These are phyloP conservation scores for Pyralis farinalis DNA, from an alignment of 2,888 invertebrate genomes.

Conservation along the genomic window DNA sequence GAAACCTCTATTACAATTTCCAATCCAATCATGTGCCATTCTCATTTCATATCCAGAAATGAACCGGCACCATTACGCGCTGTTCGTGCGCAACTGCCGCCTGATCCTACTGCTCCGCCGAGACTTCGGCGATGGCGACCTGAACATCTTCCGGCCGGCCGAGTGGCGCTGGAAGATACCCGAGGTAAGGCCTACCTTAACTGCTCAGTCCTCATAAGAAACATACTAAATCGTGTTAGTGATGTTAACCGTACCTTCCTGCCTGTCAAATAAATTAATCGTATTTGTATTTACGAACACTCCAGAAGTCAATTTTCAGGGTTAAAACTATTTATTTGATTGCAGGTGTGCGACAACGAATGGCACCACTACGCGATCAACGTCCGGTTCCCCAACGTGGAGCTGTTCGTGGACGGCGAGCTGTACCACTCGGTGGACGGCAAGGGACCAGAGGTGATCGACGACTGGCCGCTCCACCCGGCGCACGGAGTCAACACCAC, in stretches of 20 bases:
- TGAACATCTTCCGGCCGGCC: conserved; percentile 97
- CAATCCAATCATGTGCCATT: too few species aligned
- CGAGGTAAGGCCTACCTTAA: too few species aligned
- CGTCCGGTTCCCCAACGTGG: conserved; percentile 95
- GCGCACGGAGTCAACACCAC: conserved; percentile 97
- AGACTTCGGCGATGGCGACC: conserved; percentile 95
- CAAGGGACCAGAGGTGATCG: conserved; percentile 96
- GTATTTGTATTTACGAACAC: too few species aligned
- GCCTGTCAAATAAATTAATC: too few species aligned
- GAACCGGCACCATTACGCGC: conserved; percentile 99
- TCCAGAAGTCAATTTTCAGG: too few species aligned
- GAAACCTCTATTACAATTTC: too few species aligned
- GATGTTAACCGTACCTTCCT: too few species aligned
- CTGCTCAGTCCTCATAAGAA: too few species aligned
- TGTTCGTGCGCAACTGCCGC: conserved; percentile 98
- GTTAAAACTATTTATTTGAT: neutral
- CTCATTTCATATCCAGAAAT: conserved; percentile 94
- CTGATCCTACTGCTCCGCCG: conserved; percentile 94
- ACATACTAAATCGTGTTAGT: too few species aligned
- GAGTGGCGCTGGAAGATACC: conserved; percentile 99
- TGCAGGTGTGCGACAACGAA: conserved; percentile 95
- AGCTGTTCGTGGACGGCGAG: conserved; percentile 93
- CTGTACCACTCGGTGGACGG: conserved; percentile 66
- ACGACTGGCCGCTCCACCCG: conserved; percentile 99
- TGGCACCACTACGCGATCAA: conserved; percentile 99